These are phyloP conservation scores for Notothenia coriiceps DNA, from an alignment of 2,113 vertebrate species.

Conservation along the genomic window DNA sequence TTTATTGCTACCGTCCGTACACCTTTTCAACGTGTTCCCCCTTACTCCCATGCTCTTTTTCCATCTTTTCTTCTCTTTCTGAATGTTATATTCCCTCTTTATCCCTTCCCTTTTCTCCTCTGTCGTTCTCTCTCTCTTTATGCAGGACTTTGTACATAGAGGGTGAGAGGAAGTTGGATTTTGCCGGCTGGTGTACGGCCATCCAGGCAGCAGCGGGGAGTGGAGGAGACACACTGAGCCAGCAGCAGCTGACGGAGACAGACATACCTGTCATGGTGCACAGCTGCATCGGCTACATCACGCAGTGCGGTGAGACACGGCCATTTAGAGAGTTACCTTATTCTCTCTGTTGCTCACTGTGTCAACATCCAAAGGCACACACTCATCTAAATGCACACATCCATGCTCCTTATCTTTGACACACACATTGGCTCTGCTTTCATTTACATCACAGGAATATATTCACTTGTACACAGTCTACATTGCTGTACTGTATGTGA, in stretches of 20 bases:
- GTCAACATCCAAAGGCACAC: neutral
- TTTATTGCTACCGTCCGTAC: too few relatives aligned
- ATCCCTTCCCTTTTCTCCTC: neutral
- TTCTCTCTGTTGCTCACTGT: neutral
- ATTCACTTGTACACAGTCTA: neutral
- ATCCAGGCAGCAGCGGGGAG: slow-evolving; percentile 91
- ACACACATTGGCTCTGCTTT: neutral
- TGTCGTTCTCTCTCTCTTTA: neutral
- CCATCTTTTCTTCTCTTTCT: neutral
- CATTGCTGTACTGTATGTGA: neutral
- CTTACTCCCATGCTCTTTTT: neutral
- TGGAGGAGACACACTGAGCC: slow-evolving; percentile 88
- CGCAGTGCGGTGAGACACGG: slow-evolving; percentile 87
- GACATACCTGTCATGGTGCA: slow-evolving; percentile 93
- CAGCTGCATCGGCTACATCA: slow-evolving; percentile 93
- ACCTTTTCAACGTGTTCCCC: neutral
- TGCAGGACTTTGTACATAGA: slow-evolving; percentile 92
- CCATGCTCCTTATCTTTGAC: slow-evolving; percentile 1
- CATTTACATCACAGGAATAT: neutral
- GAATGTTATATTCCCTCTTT: neutral
- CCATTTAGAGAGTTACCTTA: neutral
- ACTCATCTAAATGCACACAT: too few relatives aligned
- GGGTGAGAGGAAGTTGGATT: slow-evolving; percentile 91
- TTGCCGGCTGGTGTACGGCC: slow-evolving; percentile 88
- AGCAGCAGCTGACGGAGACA: slow-evolving; percentile 93